Evolutionary conservation across 2,113 vertebrate genomes (phyloP), one percentile per base, ranked within the genome.

Genomic region (Eurypyga helias): DNA sequence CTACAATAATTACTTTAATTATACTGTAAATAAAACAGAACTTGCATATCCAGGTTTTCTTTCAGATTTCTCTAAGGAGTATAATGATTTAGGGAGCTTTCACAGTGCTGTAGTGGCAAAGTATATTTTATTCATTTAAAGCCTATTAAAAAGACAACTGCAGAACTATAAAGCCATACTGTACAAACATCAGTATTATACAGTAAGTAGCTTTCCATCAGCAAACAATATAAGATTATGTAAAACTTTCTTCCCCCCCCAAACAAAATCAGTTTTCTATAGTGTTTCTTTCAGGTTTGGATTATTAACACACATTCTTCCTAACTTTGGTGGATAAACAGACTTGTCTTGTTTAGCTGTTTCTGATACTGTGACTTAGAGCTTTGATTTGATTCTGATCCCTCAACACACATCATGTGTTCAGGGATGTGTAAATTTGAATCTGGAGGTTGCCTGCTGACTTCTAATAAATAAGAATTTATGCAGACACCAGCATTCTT

Each of bases 381-480:
- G 80, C 91, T 97, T 96, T 98, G 97, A 98, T 98, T 98, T 97
- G 97, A 97, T 98, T 98, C 96, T 98, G 97, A 98, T 98, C 97
- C 96, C 83, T 97, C 31, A 26, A 92, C 61, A 90, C 64, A 80
- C 83, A 93, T 85, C 66, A 28, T 92, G 67, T 94, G 83, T 92
- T 97, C 82, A 86, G 90, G 65, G 88, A 90, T 95, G 93, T 89
- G 70, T 95, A 87, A 96, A 97, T 98, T 97, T 96, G 92, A 97
- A 97, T 96, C 84, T 94, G 45, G 79, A 97, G 71, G 65, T 94
- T 96, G 72, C 90, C 93, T 96, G 93, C 96, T 97, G 98, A 87
- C 95, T 97, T 98, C 92, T 96, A 96, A 97, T 96, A 97, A 98
- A 98, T 66, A 95, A 88, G 81, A 97, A 97, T 96, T 91, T 96